These are phyloP conservation scores for Syngnathoides biaculeatus DNA, from an alignment of 2,113 vertebrate genomes.

Conservation along the genomic window DNA sequence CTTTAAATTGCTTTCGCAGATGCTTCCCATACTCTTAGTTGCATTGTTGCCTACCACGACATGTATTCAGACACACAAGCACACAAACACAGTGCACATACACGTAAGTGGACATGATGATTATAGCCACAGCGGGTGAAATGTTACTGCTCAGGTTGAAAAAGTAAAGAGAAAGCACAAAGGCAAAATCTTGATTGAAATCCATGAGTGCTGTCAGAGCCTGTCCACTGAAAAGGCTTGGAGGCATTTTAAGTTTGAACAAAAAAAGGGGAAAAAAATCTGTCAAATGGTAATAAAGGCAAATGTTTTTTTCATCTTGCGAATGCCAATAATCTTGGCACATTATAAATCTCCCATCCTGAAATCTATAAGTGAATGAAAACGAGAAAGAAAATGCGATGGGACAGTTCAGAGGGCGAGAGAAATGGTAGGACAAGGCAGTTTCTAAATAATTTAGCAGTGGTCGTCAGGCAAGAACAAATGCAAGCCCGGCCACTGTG, in stretches of 20 bases:
- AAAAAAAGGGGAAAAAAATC: too few relatives aligned
- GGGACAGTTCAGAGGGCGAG: neutral
- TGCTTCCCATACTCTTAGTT: neutral
- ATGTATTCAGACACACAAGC: slow-evolving; percentile 1
- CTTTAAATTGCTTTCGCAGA: too few relatives aligned
- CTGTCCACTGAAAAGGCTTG: slow-evolving; percentile 20
- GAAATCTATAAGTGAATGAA: neutral
- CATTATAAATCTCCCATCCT: slow-evolving; percentile 4
- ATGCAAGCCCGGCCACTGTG: neutral
- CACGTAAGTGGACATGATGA: slow-evolving; percentile 10
- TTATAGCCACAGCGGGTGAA: neutral
- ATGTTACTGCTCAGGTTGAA: neutral
- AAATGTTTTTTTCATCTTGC: neutral
- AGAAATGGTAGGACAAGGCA: slow-evolving; percentile 4
- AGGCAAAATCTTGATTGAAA: slow-evolving; percentile 40
- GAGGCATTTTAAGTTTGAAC: slow-evolving; percentile 25
- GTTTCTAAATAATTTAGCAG: slow-evolving; percentile 12
- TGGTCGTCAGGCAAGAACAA: slow-evolving; percentile 16
- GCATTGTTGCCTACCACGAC: neutral
- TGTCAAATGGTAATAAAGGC: slow-evolving; percentile 22
- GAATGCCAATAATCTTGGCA: slow-evolving; percentile 5
- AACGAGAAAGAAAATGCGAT: slow-evolving; percentile 3
- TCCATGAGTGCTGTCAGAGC: slow-evolving; percentile 26
- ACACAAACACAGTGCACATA: slow-evolving; percentile 1
- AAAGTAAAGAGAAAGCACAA: slow-evolving; percentile 13